phyloP scores from a whole-genome alignment of 2,797 vertebrate species.

The Fistularia tabacaria region DNA sequence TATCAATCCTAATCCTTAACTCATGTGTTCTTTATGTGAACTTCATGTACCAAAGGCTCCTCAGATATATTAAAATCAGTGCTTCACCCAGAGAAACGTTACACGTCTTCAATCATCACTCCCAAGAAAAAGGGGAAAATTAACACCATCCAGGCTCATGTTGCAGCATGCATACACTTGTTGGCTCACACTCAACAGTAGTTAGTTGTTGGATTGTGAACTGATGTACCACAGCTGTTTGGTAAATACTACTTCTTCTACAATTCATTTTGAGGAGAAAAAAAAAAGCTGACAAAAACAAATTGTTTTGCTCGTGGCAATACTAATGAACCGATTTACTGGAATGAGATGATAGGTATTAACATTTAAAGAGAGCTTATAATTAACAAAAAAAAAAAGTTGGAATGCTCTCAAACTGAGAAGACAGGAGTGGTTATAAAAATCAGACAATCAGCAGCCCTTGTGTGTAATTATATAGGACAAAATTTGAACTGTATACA shows the following conservation, averaged over 20 bases:
- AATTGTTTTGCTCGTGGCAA: slow-evolving; percentile 36
- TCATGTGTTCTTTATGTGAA: too few species aligned
- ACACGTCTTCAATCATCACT: not conserved
- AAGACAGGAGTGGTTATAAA: slow-evolving; percentile 14
- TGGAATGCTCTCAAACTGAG: not conserved
- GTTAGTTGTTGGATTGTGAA: slow-evolving; percentile 26
- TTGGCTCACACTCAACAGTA: slow-evolving; percentile 32
- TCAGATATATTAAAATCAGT: too few species aligned
- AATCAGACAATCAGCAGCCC: not conserved
- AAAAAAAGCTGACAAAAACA: slow-evolving; percentile 35
- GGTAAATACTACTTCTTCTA: slow-evolving; percentile 46
- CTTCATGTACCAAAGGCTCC: too few species aligned
- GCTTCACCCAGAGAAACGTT: not conserved
- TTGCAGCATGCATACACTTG: slow-evolving; percentile 28
- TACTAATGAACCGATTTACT: slow-evolving; percentile 28
- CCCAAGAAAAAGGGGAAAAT: not conserved
- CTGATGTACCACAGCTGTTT: slow-evolving; percentile 46
- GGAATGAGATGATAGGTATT: slow-evolving; percentile 21
- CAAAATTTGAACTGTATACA: too few species aligned
- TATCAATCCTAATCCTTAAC: too few species aligned
- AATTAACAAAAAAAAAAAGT: slow-evolving; percentile 10
- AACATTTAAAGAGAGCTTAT: slow-evolving; percentile 35
- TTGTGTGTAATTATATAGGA: too few species aligned
- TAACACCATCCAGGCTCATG: slow-evolving; percentile 1
- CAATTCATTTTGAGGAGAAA: slow-evolving; percentile 21